phyloP scores from a whole-genome alignment of 2,888 invertebrate genomes.

The Cephus pygmeus region DNA sequence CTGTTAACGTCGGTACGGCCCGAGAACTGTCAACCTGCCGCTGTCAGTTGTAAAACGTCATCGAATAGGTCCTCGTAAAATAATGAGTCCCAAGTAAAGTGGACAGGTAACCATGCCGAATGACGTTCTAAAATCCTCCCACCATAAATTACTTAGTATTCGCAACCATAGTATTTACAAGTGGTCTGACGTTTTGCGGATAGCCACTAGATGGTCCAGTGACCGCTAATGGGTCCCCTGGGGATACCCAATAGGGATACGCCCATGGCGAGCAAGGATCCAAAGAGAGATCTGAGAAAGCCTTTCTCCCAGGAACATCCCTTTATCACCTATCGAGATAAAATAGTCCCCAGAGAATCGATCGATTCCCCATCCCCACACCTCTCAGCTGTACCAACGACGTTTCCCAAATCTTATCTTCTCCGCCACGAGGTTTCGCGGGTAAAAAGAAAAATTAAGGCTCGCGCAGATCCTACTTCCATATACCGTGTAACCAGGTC shows the following conservation, averaged over 20 bases:
- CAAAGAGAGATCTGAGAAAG: background rate
- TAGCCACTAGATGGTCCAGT: slow-evolving; percentile 39
- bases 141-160: slow-evolving; percentile 55
- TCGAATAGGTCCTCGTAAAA: slow-evolving; percentile 32
- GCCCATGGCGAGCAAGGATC: background rate
- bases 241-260: slow-evolving; percentile 17
- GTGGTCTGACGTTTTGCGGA: slow-evolving; percentile 46
- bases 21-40: background rate
- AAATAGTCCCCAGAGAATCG: background rate
- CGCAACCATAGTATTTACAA: slow-evolving; percentile 32
- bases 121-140: slow-evolving; percentile 28
- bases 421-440: background rate
- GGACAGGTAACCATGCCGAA: slow-evolving; percentile 30
- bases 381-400: background rate
- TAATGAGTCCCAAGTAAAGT: slow-evolving; percentile 36
- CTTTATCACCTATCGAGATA: background rate
- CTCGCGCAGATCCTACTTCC: no score
- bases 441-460: background rate
- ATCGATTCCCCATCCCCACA: background rate
- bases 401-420: background rate
- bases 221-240: slow-evolving; percentile 53
- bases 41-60: background rate
- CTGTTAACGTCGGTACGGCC: slow-evolving; percentile 18
- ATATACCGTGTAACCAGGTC: no score
- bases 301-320: background rate